Evolutionary conservation across 2,113 vertebrate species (phyloP).

Genomic region (Hassar affinis): DNA sequence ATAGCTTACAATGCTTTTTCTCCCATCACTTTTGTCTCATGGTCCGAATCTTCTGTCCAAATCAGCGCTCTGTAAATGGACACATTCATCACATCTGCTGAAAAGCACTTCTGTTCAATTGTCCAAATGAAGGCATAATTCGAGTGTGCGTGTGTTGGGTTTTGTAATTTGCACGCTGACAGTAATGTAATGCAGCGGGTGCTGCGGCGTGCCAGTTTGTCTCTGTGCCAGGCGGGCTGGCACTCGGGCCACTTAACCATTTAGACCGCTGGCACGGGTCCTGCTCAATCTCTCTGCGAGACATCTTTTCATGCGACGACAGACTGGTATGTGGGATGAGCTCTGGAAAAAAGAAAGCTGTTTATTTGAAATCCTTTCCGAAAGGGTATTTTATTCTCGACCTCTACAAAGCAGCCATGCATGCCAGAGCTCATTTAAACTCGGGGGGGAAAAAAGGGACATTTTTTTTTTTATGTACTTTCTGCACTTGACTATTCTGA

Average conservation of each 20-base stretch:
- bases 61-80: constrained; percentile 1
- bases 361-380: constrained; percentile 53
- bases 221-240: constrained; percentile 67
- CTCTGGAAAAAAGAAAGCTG: constrained; percentile 38
- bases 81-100: constrained; percentile 57
- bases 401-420: constrained; percentile 29
- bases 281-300: constrained; percentile 58
- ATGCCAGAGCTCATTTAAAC: constrained; percentile 24
- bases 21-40: neutral
- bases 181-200: constrained; percentile 66
- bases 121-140: constrained; percentile 61
- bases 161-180: constrained; percentile 66
- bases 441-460: neutral
- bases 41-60: neutral
- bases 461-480: constrained; percentile 35
- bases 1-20: neutral
- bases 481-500: constrained; percentile 30
- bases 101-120: constrained; percentile 52
- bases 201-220: constrained; percentile 66
- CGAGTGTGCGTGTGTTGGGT: constrained; percentile 56
- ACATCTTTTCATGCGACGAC: constrained; percentile 39
- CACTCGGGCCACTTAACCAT: constrained; percentile 69
- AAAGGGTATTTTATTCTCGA: constrained; percentile 40
- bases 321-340: constrained; percentile 35
- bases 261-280: constrained; percentile 68